Evolutionary conservation across 2,113 vertebrate genomes (phyloP).

Genomic region (Corynorhinus townsendii): DNA sequence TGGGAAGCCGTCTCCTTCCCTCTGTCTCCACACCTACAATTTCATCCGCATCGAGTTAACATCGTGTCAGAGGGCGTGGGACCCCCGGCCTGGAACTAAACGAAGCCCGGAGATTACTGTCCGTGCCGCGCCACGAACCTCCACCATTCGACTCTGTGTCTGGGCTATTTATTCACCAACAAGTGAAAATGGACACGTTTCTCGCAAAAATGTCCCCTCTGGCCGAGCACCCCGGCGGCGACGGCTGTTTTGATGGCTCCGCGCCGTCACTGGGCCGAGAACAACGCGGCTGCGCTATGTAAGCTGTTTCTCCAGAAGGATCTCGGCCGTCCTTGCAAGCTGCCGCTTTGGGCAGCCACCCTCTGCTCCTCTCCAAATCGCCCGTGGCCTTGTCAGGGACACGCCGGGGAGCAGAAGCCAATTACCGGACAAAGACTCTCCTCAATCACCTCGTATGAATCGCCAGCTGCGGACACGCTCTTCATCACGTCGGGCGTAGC

Average conservation of each 20-base stretch:
- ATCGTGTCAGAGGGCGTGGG: background rate
- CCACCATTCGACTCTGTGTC: background rate
- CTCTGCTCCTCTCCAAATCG: background rate
- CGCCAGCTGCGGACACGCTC: background rate
- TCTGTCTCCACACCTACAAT: background rate
- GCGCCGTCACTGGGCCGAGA: background rate
- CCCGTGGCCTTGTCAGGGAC: too few species aligned
- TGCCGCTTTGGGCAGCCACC: background rate
- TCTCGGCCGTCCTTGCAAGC: background rate
- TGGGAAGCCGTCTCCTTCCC: background rate
- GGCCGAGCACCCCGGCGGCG: fast-evolving
- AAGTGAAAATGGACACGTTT: background rate
- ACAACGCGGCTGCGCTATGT: background rate
- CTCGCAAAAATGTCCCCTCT: background rate
- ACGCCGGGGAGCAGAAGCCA: background rate
- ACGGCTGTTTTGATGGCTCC: background rate
- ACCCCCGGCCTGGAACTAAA: background rate
- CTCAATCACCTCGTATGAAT: background rate
- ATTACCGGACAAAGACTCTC: background rate
- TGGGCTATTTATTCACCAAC: background rate
- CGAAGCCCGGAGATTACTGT: background rate
- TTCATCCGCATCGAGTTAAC: background rate
- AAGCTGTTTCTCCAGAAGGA: background rate
- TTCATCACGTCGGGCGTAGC: background rate
- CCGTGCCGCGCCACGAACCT: background rate